Base-by-base conservation (phyloP, 2,797 vertebrate genomes). In the Alca torda region DNA sequence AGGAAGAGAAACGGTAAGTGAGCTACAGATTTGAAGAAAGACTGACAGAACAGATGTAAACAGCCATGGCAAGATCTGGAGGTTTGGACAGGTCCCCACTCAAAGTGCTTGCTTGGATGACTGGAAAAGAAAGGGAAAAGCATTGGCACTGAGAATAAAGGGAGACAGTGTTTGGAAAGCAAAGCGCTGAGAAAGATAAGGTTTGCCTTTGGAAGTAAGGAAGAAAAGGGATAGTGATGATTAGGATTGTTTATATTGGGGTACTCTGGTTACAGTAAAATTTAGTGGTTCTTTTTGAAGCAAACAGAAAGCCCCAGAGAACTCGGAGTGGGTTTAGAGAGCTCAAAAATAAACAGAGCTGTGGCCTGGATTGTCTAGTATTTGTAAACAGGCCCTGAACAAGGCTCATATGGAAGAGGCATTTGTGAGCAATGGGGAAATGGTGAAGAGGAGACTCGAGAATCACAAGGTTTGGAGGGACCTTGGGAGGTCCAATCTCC, bases 141-240 rank as follows among this genome's bases (percentile, higher is more conserved):
- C 45, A 48, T 20, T 92, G 93, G 90, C 91, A 90, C 50, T 1
- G 21, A 88, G 91, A 94, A 93, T 57, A 92, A 96, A 94, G 83
- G 68, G 31, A 85, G 45, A 25, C 23, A 77, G 26, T 50, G 59
- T 92, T 83, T 92, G 76, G 59, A 88, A 79, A 93, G 61, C 54
- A 85, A n/a, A 90, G 63, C 26, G 9, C 72, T 43, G 75, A 25
- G 54, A 24, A 48, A 90, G 94, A 89, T 89, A 93, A 94, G 78
- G 28, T 23, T 90, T 68, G 65, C 15, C 46, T 90, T 83, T 92
- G 76, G 63, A 79, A 60, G 57, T 26, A 64, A 15, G 33, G 67
- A 37, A 79, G 45, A 59, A 31, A 65, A 65, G 67, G n/a, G 28
- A 64, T 85, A 90, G 53, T 73, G 88, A 76, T 85, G 83, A 48